Evolutionary conservation across 2,888 invertebrate species (phyloP).

Genomic region (Heterodera filipjevi): DNA sequence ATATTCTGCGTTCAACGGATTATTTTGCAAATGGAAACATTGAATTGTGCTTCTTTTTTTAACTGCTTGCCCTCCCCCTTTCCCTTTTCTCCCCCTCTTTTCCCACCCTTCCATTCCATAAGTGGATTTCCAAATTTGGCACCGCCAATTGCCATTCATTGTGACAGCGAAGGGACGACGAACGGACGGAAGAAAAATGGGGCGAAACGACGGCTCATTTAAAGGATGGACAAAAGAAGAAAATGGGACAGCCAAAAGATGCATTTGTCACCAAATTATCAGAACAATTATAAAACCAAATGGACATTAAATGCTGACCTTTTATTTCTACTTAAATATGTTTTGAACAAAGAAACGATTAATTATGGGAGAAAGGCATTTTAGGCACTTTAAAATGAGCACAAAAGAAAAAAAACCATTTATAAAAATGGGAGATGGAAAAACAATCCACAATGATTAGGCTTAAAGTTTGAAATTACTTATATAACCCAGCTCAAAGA

Average conservation of each 20-base stretch:
- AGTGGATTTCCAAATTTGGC: neutral
- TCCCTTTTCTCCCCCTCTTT: neutral
- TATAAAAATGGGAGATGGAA: no score
- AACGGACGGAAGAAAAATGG: neutral
- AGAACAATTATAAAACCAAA: no score
- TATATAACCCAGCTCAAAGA: no score
- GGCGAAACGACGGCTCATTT: neutral
- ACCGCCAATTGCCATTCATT: neutral
- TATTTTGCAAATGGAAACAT: slow-evolving; percentile 11
- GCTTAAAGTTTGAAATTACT: no score
- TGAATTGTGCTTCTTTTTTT: slow-evolving; percentile 18
- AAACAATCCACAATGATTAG: no score
- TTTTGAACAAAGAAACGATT: no score
- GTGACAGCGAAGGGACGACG: neutral
- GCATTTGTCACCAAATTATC: no score
- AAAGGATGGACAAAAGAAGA: neutral
- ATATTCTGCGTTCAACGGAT: slow-evolving; percentile 19
- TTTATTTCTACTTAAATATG: no score
- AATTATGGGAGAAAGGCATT: no score
- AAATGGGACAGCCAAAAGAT: neutral
- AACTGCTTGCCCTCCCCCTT: neutral
- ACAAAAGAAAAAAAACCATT: no score
- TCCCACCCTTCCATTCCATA: neutral
- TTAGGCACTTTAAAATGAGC: no score
- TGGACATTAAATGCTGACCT: no score